These are phyloP conservation scores for Propithecus coquereli DNA, from an alignment of 2,113 vertebrate species.

Conservation along the genomic window DNA sequence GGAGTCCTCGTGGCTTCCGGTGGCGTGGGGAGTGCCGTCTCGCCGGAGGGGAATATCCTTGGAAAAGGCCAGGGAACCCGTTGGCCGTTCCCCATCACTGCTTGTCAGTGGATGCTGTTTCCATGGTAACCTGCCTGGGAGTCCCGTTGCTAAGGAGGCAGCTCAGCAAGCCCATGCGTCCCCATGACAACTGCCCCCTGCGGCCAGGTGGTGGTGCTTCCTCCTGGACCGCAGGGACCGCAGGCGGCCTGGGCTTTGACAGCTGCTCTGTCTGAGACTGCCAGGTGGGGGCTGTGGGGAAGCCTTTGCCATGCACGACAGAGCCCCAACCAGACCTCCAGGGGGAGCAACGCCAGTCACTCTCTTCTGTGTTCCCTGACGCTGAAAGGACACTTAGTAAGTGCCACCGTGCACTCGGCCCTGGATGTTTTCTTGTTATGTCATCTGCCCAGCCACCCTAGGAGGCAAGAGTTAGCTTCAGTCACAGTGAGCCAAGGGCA, in stretches of 20 bases:
- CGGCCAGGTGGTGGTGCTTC: neutral
- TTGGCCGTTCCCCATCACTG: neutral
- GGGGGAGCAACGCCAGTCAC: neutral
- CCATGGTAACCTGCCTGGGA: slow-evolving; percentile 60
- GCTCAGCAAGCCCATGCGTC: slow-evolving; percentile 20
- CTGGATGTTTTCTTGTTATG: neutral
- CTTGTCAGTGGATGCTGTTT: slow-evolving; percentile 51
- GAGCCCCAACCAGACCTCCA: neutral
- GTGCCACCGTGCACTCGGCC: neutral
- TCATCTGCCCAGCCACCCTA: neutral
- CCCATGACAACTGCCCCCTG: slow-evolving; percentile 73
- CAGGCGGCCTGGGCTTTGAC: neutral
- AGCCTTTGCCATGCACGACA: neutral
- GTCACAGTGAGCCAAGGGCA: neutral
- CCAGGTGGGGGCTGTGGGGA: neutral
- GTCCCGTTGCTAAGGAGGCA: slow-evolving; percentile 51
- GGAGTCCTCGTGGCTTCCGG: neutral
- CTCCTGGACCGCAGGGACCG: neutral
- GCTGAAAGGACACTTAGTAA: neutral
- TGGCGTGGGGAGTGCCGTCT: neutral
- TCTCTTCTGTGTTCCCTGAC: neutral
- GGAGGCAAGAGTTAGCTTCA: neutral
- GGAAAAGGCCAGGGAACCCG: slow-evolving; percentile 49
- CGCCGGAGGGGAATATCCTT: slow-evolving; percentile 4
- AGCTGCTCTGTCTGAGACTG: neutral